Base-by-base conservation (phyloP, 2,888 invertebrate genomes). In the Phyllotreta cruciferae region DNA sequence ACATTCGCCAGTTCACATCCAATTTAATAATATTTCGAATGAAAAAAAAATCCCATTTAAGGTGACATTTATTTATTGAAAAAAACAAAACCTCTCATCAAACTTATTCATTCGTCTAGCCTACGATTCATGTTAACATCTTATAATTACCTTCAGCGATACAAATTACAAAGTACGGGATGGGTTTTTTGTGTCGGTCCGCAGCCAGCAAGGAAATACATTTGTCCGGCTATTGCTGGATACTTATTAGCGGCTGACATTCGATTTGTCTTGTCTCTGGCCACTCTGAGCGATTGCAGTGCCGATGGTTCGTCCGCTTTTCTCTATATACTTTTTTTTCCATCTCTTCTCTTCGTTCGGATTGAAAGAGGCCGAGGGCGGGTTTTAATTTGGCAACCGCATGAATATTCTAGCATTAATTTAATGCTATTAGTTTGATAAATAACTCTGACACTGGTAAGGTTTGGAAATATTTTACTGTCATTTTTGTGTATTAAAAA, bases 211-310 rank as follows among this genome's bases (percentile, higher is more conserved):
- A 79, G 78, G 78, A 79, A 80, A 81, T 81, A 80, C 80, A 81
- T 82, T 80, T 81, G 82, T 82, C 81, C 81, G 74, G 75, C 80
- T 76, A 79, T 79, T 79, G 78, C 80, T 78, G 80, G 81, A 80
- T 81, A 81, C 82, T 83, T 83, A 83, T 83, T 83, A 83, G 81
- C 77, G 81, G 78, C 82, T 82, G 82, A 82, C 82, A 80, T 81
- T 82, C 83, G 82, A 83, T 83, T 83, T 83, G 82, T 83, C 83
- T 82, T 82, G 80, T 81, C 79, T 77, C 78, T 73, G 77, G 73
- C 74, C 74, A 76, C 74, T 68, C 77, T 78, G 80, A 80, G 77
- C 80, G 80, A 80, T 80, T 78, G 79, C 79, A 70, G 68, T 56
- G 64, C 60, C 60, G 64, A 64, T 60, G 60, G 64, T 55, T 58